Conservation (phyloP, 2,888 invertebrate genomes). For the Blastobasis adustella region DNA sequence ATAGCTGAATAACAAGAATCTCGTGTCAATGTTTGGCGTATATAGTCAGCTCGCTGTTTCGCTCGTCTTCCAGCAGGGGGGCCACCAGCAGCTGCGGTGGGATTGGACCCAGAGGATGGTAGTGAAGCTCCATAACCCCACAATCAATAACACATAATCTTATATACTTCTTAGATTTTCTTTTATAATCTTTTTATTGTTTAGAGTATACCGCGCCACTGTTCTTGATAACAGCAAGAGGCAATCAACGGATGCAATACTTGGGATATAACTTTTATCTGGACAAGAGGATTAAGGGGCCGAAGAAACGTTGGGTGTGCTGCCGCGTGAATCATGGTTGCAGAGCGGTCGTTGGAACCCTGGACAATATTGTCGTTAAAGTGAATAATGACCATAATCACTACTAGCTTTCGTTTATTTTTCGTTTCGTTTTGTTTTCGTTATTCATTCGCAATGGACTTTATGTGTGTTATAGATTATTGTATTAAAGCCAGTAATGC, state of each 20-base stretch:
- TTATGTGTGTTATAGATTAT: too few relatives aligned
- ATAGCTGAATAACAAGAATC: too few relatives aligned
- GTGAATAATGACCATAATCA: conserved; percentile 22
- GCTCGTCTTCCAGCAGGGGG: too few relatives aligned
- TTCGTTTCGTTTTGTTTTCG: too few relatives aligned
- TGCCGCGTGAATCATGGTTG: conserved; percentile 25
- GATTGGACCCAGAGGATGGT: too few relatives aligned
- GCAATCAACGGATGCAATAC: conserved; percentile 22
- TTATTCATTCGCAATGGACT: too few relatives aligned
- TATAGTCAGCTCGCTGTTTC: too few relatives aligned
- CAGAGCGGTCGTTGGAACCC: conserved; percentile 18
- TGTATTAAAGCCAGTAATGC: too few relatives aligned
- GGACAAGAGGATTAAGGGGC: conserved; percentile 5
- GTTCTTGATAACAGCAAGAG: conserved; percentile 15
- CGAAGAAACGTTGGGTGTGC: conserved; percentile 21
- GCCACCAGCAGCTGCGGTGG: too few relatives aligned
- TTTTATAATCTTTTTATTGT: background rate
- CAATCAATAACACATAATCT: too few relatives aligned
- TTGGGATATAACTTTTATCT: conserved; percentile 11
- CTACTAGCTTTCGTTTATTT: background rate
- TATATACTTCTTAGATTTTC: background rate
- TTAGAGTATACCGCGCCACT: background rate
- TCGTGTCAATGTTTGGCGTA: too few relatives aligned
- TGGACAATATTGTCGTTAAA: conserved; percentile 17
- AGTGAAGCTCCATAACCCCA: too few relatives aligned